phyloP scores from a whole-genome alignment of 2,888 invertebrate species.

The Oscheius sp. region DNA sequence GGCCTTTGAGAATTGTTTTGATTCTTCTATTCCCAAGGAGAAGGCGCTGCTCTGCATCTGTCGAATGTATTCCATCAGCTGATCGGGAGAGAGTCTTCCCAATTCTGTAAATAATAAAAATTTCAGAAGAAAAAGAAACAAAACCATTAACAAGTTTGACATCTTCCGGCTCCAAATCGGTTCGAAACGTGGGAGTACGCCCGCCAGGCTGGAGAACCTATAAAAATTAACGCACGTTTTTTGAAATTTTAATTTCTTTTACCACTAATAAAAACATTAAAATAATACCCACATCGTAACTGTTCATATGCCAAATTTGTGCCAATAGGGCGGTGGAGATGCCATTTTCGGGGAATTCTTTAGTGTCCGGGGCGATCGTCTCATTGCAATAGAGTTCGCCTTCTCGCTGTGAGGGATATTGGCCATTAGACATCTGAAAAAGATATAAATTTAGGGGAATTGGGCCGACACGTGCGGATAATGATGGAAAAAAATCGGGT shows the following conservation, averaged over 20 bases:
- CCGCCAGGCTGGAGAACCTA: constrained; percentile 81
- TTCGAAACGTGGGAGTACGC: constrained; percentile 72
- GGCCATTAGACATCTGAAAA: background rate
- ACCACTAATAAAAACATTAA: background rate
- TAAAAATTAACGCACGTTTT: background rate
- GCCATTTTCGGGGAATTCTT: constrained; percentile 24
- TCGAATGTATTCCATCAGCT: constrained; percentile 90
- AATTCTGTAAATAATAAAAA: constrained; percentile 74
- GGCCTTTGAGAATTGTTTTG: constrained; percentile 24
- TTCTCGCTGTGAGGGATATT: background rate
- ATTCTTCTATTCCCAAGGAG: constrained; percentile 90
- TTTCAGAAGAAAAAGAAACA: background rate
- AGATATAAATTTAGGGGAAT: background rate
- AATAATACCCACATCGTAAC: constrained; percentile 8
- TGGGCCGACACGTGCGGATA: background rate
- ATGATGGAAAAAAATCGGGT: background rate
- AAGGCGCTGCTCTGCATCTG: constrained; percentile 93
- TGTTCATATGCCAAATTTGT: constrained; percentile 21
- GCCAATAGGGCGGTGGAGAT: too few relatives aligned
- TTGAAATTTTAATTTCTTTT: background rate
- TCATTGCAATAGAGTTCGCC: constrained; percentile 19
- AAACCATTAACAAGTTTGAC: constrained; percentile 66
- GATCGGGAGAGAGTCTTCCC: constrained; percentile 82
- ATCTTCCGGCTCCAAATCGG: constrained; percentile 68
- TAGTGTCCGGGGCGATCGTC: background rate